Percentiles rank a stretch among this genome's conserved stretches.
These are phyloP conservation scores for Nysson spinosus DNA, from an alignment of 2,888 invertebrate species.

Conservation along the genomic window DNA sequence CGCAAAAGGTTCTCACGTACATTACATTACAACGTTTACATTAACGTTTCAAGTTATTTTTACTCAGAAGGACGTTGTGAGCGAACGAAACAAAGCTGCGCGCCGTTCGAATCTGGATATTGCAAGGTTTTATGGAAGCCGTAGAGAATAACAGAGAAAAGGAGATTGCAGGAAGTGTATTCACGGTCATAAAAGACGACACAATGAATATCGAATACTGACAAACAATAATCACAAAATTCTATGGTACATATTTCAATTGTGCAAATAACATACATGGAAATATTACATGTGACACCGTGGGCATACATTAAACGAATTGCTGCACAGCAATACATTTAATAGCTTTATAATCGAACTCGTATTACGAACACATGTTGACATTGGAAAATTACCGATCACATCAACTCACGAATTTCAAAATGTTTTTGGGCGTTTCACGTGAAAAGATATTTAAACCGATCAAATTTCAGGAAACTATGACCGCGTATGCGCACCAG, in stretches of 20 bases:
- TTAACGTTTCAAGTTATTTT: conserved; percentile 46
- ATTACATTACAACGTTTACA: conserved; percentile 24
- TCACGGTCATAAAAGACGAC: conserved; percentile 11
- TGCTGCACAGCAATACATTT: no score
- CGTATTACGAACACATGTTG: no score
- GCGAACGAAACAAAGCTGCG: conserved; percentile 42
- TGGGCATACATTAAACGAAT: no score
- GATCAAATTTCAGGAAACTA: conserved; percentile 26
- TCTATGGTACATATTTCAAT: no score
- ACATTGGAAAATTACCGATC: background rate
- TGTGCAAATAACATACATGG: no score
- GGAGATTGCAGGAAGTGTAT: conserved; percentile 14
- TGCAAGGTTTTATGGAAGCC: conserved; percentile 29
- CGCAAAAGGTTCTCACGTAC: conserved; percentile 4
- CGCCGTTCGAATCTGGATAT: conserved; percentile 36
- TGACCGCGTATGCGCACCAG: background rate
- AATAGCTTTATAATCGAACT: no score
- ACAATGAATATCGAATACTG: background rate
- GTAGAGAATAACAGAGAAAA: conserved; percentile 1
- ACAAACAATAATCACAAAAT: no score
- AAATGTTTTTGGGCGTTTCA: no score
- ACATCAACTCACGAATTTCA: background rate
- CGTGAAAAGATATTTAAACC: background rate
- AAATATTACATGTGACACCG: no score
- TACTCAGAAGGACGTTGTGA: conserved; percentile 42